Conservation (phyloP, 2,797 vertebrate genomes). For the Brachyalestes nurse region DNA sequence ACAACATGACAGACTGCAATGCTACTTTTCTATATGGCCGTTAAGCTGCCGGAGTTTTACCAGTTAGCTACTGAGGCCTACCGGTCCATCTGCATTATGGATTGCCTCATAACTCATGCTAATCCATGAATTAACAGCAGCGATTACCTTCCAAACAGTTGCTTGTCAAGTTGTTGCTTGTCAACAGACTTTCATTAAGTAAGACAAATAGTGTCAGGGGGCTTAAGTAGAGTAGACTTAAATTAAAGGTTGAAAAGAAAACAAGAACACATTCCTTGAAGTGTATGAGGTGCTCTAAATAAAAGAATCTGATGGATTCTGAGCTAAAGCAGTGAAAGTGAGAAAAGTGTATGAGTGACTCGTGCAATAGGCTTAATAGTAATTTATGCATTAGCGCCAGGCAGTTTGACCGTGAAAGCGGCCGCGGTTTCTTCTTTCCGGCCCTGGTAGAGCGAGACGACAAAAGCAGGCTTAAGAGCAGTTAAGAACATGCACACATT, state of each 20-base stretch:
- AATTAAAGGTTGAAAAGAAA: background rate
- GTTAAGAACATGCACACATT: constrained; percentile 28
- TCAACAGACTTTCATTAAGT: constrained; percentile 9
- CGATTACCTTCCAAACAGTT: background rate
- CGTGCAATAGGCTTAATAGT: constrained; percentile 12
- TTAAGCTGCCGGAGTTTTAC: constrained; percentile 24
- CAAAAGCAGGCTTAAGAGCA: constrained; percentile 14
- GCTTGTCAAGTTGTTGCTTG: constrained; percentile 6
- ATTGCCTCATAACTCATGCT: background rate
- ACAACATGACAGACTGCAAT: background rate
- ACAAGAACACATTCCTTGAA: constrained; percentile 25
- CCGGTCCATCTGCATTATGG: constrained; percentile 8
- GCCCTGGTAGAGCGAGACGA: constrained; percentile 1
- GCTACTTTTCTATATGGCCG: background rate
- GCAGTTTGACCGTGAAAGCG: constrained; percentile 28
- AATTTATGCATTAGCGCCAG: constrained; percentile 23
- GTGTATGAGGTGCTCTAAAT: constrained; percentile 17
- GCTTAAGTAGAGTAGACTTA: constrained; percentile 3
- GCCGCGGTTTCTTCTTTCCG: constrained; percentile 18
- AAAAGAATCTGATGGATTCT: background rate
- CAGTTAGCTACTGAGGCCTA: constrained; percentile 14
- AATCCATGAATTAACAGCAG: constrained; percentile 24
- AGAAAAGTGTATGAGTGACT: constrained; percentile 7
- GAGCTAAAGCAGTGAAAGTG: constrained; percentile 9
- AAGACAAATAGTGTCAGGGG: background rate